Conservation (phyloP, 2,888 invertebrate species). For the Drosophila mimetica region DNA sequence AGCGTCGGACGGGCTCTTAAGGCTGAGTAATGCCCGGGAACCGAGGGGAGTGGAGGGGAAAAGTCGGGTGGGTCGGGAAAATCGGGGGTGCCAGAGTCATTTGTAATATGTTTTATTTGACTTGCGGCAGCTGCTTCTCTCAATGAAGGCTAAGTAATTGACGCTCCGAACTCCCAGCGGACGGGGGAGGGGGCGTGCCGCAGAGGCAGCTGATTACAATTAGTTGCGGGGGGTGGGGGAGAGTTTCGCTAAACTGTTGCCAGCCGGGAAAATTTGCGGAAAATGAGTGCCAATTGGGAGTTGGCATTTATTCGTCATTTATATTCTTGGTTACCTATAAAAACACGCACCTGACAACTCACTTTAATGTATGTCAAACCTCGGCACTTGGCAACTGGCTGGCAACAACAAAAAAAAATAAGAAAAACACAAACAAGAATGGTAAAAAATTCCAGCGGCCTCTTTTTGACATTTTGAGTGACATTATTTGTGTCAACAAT, state of each 20-base stretch:
- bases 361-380: constrained; percentile 74
- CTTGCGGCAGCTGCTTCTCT: constrained; percentile 54
- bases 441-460: constrained; percentile 55
- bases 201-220: constrained; percentile 60
- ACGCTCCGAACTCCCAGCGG: constrained; percentile 61
- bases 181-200: constrained; percentile 26
- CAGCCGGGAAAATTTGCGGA: constrained; percentile 58
- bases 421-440: constrained; percentile 36
- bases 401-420: constrained; percentile 7
- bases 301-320: constrained; percentile 26
- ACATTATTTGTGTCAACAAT: constrained; percentile 80
- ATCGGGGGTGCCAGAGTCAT: constrained; percentile 47
- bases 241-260: constrained; percentile 62
- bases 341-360: constrained; percentile 73
- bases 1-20: constrained; percentile 67
- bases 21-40: constrained; percentile 67
- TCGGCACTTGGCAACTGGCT: constrained; percentile 48
- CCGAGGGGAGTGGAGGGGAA: neutral
- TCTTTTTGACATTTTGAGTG: constrained; percentile 77
- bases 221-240: constrained; percentile 45
- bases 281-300: constrained; percentile 38
- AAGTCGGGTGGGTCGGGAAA: neutral
- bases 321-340: constrained; percentile 38
- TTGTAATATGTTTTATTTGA: constrained; percentile 78
- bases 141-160: constrained; percentile 66